Percentiles rank a stretch among this genome's conserved stretches.
These are phyloP conservation scores for Octonoba sinensis DNA, from an alignment of 2,888 invertebrate species.

Conservation along the genomic window DNA sequence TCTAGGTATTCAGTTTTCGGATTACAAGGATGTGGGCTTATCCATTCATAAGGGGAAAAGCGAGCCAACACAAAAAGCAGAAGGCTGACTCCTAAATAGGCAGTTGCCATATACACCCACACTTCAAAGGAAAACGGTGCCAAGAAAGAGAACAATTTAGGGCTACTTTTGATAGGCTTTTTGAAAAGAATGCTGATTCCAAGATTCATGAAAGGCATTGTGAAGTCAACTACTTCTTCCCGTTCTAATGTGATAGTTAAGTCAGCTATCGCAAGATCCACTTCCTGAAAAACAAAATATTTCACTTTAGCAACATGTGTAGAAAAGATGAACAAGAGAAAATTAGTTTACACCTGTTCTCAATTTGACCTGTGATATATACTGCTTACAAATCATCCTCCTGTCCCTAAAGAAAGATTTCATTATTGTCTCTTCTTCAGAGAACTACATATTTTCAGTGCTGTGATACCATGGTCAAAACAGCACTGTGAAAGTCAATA, in stretches of 20 bases:
- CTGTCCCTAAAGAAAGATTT: too few species aligned
- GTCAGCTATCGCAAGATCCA: conserved; percentile 75
- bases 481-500: too few species aligned
- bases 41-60: conserved; percentile 72
- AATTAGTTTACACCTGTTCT: not conserved
- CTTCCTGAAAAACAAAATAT: conserved; percentile 68
- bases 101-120: conserved; percentile 68
- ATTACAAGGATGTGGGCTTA: conserved; percentile 72
- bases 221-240: conserved; percentile 75
- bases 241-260: conserved; percentile 75
- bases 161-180: conserved; percentile 73
- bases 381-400: not conserved
- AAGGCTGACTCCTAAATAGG: conserved; percentile 67
- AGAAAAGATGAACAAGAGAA: not conserved
- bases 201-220: conserved; percentile 76
- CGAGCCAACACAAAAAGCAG: conserved; percentile 82
- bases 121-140: conserved; percentile 74
- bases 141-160: conserved; percentile 76
- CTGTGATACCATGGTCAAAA: too few species aligned
- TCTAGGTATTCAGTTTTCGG: conserved; percentile 71
- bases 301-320: not conserved
- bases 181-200: conserved; percentile 76
- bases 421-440: too few species aligned
- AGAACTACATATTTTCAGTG: too few species aligned
- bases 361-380: not conserved